Evolutionary conservation across 2,888 invertebrate species (phyloP), one percentile per base, ranked within the genome.

Genomic region (Blastobasis adustella): DNA sequence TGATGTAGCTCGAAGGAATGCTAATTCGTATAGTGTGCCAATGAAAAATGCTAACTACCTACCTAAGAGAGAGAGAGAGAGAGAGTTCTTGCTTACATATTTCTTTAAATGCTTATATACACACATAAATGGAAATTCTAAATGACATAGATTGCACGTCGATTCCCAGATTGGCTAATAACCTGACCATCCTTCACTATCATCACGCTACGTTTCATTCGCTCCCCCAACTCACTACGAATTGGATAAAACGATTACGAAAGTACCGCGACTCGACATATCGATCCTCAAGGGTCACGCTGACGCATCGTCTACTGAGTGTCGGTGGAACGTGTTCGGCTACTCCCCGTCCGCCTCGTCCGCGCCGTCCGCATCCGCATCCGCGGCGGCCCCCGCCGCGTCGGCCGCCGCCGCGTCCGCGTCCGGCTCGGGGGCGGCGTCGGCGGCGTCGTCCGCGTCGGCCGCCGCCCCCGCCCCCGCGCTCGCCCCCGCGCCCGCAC

Each of bases 271-370:
- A 40, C 9, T 40, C 40, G 40, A 6, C 6, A 40, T 8, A 40
- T 8, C 6, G 9, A 40, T 40, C 9, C 62, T 90, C 91, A 49
- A 6, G 91, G n/a, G n/a, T n/a, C n/a, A n/a, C n/a, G 77, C 61
- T 89, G 91, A 57, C 91, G 56, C 92, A 79, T 10, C 91, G 91
- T 45, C 88, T 86, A 9, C 89, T 89, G 53, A 66, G 58, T 65
- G 70, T 62, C 67, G 71, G 61, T 67, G 70, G 54, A 67, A 67
- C 61, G 5, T 67, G 69, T 58, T 69, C 50, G 54, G n/a, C 54
- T 53, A 62, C 56, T 58, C 53, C 56, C 50, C 57, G 55, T 49
- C 53, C 51, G 50, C 49, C 51, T 46, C 54, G 39, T 45, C 46
- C 54, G 49, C 57, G 47, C 55, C 47, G 55, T 46, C 55, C 51